A percentile compares a stretch with the other conserved stretches of the same genome.
These are phyloP conservation scores for Anser brachyrhynchus DNA, from an alignment of 2,113 vertebrate genomes.

Conservation along the genomic window DNA sequence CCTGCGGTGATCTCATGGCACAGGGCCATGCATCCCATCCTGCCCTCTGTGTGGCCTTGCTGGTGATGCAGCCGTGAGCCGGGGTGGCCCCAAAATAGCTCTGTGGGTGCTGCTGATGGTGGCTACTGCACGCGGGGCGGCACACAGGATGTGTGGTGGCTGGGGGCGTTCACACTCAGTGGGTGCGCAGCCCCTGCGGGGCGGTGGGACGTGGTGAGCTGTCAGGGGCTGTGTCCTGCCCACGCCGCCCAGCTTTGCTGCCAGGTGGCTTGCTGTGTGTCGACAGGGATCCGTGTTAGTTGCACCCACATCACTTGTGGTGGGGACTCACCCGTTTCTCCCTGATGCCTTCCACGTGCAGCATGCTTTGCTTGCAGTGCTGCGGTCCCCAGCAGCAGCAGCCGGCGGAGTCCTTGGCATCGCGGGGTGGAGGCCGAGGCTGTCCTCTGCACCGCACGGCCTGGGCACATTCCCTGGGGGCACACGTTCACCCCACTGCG, in stretches of 20 bases:
- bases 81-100: rapidly evolving
- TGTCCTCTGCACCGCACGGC: rapidly evolving
- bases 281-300: neutral
- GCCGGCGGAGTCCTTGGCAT: rapidly evolving
- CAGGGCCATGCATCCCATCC: rapidly evolving
- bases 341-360: rapidly evolving
- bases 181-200: neutral
- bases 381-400: neutral
- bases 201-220: neutral
- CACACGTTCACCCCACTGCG: neutral
- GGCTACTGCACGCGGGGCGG: rapidly evolving
- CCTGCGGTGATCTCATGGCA: neutral
- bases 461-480: neutral
- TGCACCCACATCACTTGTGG: neutral
- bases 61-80: rapidly evolving
- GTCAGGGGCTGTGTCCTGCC: neutral
- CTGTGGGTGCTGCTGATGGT: neutral
- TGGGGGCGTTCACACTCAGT: neutral
- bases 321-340: neutral
- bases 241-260: neutral
- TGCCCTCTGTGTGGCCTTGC: neutral
- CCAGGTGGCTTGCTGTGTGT: neutral
- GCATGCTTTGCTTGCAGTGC: rapidly evolving
- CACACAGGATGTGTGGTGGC: neutral
- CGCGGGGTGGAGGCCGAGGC: rapidly evolving